Evolutionary conservation across 2,888 invertebrate species (phyloP), one percentile per base, ranked within the genome.

Genomic region (Mesoligia furuncula): DNA sequence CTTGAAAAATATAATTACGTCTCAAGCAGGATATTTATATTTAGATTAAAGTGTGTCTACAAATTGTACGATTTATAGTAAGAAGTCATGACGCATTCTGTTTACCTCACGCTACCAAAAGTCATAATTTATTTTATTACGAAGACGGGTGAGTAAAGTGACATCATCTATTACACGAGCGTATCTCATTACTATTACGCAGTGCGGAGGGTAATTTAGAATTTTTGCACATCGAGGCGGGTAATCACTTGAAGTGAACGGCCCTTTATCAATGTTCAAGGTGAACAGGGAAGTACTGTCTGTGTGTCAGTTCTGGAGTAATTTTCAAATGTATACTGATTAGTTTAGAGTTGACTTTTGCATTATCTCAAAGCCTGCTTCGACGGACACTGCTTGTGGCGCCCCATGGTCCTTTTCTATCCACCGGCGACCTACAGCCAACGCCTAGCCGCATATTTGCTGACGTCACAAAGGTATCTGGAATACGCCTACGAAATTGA

Each of bases 251-350:
- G 78, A 93, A 93, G 94, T 93, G 93, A 94, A 93, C 83, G 93
- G 92, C 90, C 95, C 94, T 95, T 95, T 95, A 95, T 95, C 93
- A 92, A 90, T 84, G 89, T 92, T 92, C 96, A 96, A 96, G 96
- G 95, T 91, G 92, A 95, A 92, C 94, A 90, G 91, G 93, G 93
- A 94, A 93, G 90, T 87, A 88, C 79, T 81, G 85, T 57, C 54
- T 57, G n/a, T n/a, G n/a, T 11, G 11, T 78, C 70, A 79, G 88
- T 85, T 89, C 88, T 89, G 84, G 81, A 81, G 78, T 81, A 64
- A 91, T 86, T 91, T 82, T 92, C 80, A 87, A 86, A 88, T 92
- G 86, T 93, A 94, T 83, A 79, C 45, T 57, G 64, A 79, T 79
- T 87, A 74, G 77, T 62, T 86, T 88, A 88, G 86, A 88, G 88